Evolutionary conservation across 2,113 vertebrate genomes (phyloP).

Genomic region (Oxyura jamaicensis): DNA sequence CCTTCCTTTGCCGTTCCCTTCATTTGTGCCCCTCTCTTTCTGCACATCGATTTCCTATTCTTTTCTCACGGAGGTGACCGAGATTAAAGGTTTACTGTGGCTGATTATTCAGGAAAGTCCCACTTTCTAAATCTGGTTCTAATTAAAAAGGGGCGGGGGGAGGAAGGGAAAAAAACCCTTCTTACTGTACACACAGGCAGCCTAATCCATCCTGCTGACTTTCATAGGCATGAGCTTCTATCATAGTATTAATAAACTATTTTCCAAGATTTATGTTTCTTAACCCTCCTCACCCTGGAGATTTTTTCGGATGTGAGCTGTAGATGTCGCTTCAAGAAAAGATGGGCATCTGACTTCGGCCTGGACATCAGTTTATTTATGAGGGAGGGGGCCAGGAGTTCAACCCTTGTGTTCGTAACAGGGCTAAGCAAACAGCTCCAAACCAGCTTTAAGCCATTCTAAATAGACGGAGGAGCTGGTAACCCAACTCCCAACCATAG

Average conservation of each 20-base stretch:
- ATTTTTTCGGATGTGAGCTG: conserved; percentile 47
- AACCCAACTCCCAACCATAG: conserved; percentile 42
- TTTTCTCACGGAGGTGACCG: neutral
- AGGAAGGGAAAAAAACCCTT: neutral
- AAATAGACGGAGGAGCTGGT: conserved; percentile 40
- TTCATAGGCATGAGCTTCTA: conserved; percentile 40
- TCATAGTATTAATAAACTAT: conserved; percentile 44
- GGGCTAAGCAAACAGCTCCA: conserved; percentile 65
- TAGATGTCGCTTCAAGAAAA: conserved; percentile 67
- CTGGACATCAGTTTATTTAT: conserved; percentile 51
- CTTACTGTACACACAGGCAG: conserved; percentile 33
- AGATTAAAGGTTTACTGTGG: conserved; percentile 38
- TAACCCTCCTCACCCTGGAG: conserved; percentile 56
- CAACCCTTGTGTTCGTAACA: conserved; percentile 48
- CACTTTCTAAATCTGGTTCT: conserved; percentile 66
- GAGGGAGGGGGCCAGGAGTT: conserved; percentile 66
- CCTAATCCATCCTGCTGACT: conserved; percentile 46
- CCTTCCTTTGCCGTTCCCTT: neutral
- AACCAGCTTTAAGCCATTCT: conserved; percentile 60
- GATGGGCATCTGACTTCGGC: conserved; percentile 51
- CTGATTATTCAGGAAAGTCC: conserved; percentile 64
- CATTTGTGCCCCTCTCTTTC: neutral
- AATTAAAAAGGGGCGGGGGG: conserved; percentile 59
- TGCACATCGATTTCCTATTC: neutral
- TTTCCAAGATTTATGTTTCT: conserved; percentile 1